These are phyloP conservation scores for Chascanopsetta lugubris DNA, from an alignment of 2,113 vertebrate genomes.

Conservation along the genomic window DNA sequence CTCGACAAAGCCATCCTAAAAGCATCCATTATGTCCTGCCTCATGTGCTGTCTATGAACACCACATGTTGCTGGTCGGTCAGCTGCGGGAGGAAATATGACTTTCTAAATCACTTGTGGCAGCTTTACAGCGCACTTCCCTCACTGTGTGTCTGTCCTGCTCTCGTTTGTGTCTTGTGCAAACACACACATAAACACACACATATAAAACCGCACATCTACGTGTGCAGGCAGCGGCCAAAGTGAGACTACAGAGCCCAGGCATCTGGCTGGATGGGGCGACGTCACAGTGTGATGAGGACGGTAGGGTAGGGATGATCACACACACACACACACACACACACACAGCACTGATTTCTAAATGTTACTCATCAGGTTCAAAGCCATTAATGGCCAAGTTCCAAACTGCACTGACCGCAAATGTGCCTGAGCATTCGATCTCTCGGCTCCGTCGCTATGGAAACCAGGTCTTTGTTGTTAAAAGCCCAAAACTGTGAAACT, in stretches of 20 bases:
- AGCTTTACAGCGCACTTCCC: conserved; percentile 68
- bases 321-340: neutral
- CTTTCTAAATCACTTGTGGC: conserved; percentile 78
- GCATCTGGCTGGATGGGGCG: conserved; percentile 6
- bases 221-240: conserved; percentile 8
- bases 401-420: neutral
- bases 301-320: conserved; percentile 23
- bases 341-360: neutral
- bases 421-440: neutral
- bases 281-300: neutral
- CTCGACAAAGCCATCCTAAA: conserved; percentile 67
- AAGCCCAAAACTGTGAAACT: neutral
- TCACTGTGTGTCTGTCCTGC: conserved; percentile 48
- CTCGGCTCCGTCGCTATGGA: neutral
- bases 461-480: neutral
- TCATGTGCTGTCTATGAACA: conserved; percentile 75
- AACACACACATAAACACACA: conserved; percentile 47
- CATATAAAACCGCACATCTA: conserved; percentile 35
- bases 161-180: conserved; percentile 47
- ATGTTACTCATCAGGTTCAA: neutral
- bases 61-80: conserved; percentile 80
- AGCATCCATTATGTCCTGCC: conserved; percentile 69
- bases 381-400: neutral
- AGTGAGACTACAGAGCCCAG: conserved; percentile 17
- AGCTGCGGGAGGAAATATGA: conserved; percentile 69